Conservation (phyloP, 2,888 invertebrate species). For the Hedya salicella region DNA sequence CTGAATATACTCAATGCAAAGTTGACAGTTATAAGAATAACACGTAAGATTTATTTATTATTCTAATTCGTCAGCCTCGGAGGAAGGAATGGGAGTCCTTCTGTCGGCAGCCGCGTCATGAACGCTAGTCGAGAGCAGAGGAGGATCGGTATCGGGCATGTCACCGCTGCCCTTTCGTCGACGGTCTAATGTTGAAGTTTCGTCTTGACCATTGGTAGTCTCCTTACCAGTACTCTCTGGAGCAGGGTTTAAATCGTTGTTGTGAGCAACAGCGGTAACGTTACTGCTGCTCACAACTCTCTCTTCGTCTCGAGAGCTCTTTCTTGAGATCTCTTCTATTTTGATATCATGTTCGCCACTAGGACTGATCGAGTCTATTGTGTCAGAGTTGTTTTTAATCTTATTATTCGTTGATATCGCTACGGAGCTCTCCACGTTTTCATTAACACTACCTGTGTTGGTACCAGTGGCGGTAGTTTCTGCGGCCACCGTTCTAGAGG, state of each 20-base stretch:
- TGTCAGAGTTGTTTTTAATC: constrained; percentile 53
- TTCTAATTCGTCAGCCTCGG: constrained; percentile 74
- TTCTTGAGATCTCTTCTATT: constrained; percentile 73
- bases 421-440: constrained; percentile 55
- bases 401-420: constrained; percentile 48
- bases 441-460: constrained; percentile 57
- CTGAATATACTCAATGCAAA: constrained; percentile 49
- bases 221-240: constrained; percentile 15
- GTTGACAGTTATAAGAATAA: constrained; percentile 56
- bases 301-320: constrained; percentile 56
- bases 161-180: constrained; percentile 63
- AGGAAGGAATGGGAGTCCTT: constrained; percentile 64
- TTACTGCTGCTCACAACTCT: constrained; percentile 55
- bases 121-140: constrained; percentile 48
- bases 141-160: constrained; percentile 56
- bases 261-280: constrained; percentile 49
- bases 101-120: constrained; percentile 49
- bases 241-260: constrained; percentile 40
- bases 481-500: constrained; percentile 54
- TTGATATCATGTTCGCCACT: constrained; percentile 58
- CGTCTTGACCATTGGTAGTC: constrained; percentile 52
- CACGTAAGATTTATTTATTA: constrained; percentile 55
- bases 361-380: constrained; percentile 53
- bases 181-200: constrained; percentile 70
- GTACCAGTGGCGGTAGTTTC: constrained; percentile 63